Conservation (phyloP, 2,888 invertebrate genomes). For the Plebejus anna region DNA sequence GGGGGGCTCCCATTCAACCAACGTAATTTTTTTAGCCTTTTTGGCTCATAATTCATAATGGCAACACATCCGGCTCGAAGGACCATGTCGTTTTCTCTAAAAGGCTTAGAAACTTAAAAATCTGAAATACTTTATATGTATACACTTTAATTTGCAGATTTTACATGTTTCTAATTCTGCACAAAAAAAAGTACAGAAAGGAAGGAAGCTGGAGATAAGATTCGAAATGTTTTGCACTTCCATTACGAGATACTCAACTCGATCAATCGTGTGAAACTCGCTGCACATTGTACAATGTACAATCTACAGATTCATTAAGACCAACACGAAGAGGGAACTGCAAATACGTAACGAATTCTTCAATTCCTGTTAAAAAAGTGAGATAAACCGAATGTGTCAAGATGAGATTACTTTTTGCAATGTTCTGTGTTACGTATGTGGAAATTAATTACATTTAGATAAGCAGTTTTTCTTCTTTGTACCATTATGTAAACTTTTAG, state of each 20-base stretch:
- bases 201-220: constrained; percentile 17
- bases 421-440: neutral
- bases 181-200: neutral
- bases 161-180: too few species aligned
- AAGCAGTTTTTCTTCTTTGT: too few species aligned
- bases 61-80: too few species aligned
- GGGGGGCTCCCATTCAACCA: too few species aligned
- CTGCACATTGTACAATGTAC: neutral
- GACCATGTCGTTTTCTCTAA: too few species aligned
- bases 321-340: neutral
- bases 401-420: neutral
- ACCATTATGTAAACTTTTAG: too few species aligned
- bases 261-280: constrained; percentile 4
- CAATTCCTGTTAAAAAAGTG: constrained; percentile 11
- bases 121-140: too few species aligned
- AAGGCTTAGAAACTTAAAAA: too few species aligned
- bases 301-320: neutral
- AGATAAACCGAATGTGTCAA: neutral
- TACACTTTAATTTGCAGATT: too few species aligned
- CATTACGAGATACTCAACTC: constrained; percentile 13
- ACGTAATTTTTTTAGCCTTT: too few species aligned
- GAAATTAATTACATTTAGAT: neutral
- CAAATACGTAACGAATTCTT: neutral
- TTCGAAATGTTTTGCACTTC: constrained; percentile 13
- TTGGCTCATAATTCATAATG: too few species aligned